Percentiles rank a stretch among this genome's conserved stretches.
These are phyloP conservation scores for Motacilla tschutschensis DNA, from an alignment of 2,113 vertebrate species.

Conservation along the genomic window DNA sequence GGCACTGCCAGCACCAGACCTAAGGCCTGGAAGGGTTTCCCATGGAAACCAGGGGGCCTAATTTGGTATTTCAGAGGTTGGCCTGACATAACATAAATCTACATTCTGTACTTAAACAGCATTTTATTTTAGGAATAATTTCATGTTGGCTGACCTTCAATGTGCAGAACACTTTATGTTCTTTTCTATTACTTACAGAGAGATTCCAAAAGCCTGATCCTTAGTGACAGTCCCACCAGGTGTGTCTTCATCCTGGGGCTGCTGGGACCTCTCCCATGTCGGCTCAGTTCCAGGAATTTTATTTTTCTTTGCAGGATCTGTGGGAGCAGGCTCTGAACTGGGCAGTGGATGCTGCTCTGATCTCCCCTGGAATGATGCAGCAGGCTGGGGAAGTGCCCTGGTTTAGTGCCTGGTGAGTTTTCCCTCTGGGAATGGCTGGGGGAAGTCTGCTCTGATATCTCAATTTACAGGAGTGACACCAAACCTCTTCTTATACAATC, in stretches of 20 bases:
- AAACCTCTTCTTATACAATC: not conserved
- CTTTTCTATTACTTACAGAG: not conserved
- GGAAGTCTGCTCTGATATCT: not conserved
- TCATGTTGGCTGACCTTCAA: not conserved
- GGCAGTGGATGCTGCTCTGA: not conserved
- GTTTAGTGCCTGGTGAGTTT: not conserved
- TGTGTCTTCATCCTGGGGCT: not conserved
- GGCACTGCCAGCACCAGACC: not conserved
- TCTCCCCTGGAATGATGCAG: not conserved
- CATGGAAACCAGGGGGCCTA: not conserved
- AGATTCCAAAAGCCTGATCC: not conserved
- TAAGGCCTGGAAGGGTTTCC: not conserved
- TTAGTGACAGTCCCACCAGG: not conserved
- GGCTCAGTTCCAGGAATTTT: not conserved
- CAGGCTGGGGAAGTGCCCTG: not conserved
- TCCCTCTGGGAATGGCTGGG: not conserved
- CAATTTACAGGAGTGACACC: not conserved
- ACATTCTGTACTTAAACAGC: not conserved
- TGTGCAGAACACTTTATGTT: not conserved
- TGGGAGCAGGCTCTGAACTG: not conserved
- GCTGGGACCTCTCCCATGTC: not conserved
- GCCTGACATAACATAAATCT: conserved; percentile 14
- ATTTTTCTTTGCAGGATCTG: not conserved
- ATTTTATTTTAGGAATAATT: conserved; percentile 17
- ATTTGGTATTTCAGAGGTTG: not conserved